These are phyloP conservation scores for Philopotamus ludificatus DNA, from an alignment of 1,140 invertebrate species.

Conservation along the genomic window DNA sequence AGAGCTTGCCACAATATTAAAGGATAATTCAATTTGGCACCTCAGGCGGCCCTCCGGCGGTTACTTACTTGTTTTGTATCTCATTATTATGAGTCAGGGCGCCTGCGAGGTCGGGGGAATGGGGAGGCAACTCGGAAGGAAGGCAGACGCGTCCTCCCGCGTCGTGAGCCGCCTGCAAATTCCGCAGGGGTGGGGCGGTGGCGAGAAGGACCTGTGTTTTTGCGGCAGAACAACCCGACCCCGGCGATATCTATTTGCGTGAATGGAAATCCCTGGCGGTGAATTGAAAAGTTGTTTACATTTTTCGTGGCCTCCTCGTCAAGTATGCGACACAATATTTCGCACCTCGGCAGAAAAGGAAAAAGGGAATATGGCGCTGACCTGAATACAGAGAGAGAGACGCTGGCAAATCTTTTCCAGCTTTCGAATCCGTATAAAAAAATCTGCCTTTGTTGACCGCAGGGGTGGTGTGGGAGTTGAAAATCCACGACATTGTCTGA, in stretches of 20 bases:
- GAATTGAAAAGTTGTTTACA: slow-evolving; percentile 26
- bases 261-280: slow-evolving; percentile 17
- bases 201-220: slow-evolving; percentile 18
- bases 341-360: neutral
- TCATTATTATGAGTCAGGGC: slow-evolving; percentile 11
- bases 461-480: neutral
- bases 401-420: neutral
- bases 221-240: neutral
- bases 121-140: neutral
- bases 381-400: slow-evolving; percentile 12
- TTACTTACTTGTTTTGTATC: slow-evolving; percentile 14
- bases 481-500: neutral
- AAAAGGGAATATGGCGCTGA: neutral
- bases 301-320: slow-evolving; percentile 12
- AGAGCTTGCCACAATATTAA: slow-evolving; percentile 10
- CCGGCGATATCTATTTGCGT: slow-evolving; percentile 18
- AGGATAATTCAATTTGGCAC: slow-evolving; percentile 18
- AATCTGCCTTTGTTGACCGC: neutral
- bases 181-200: neutral
- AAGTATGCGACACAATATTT: slow-evolving; percentile 22
- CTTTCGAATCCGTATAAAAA: neutral
- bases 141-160: slow-evolving; percentile 3
- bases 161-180: slow-evolving; percentile 22
- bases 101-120: neutral
- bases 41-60: neutral